These are phyloP conservation scores for Vandiemenella viatica DNA, from an alignment of 2,888 invertebrate species.

Conservation along the genomic window DNA sequence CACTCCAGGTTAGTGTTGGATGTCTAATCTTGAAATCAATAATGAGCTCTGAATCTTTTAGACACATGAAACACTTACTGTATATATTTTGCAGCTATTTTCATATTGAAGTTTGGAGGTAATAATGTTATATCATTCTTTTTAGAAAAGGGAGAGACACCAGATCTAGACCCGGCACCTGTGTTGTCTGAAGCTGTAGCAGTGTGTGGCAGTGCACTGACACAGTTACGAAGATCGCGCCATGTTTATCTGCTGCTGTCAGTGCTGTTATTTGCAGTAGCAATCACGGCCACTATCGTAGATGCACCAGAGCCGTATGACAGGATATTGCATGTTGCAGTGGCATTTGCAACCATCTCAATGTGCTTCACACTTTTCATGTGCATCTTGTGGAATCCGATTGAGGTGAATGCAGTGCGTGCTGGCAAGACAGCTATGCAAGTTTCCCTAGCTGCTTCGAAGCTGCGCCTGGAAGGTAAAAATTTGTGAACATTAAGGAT, in stretches of 20 bases:
- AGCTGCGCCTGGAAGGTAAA: too few species aligned
- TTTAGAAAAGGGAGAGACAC: too few species aligned
- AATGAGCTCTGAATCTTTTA: too few species aligned
- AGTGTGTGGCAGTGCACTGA: slow-evolving; percentile 42
- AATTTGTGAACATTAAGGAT: too few species aligned
- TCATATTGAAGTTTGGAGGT: too few species aligned
- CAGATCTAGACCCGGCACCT: neutral
- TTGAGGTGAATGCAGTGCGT: slow-evolving; percentile 61
- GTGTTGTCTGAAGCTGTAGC: slow-evolving; percentile 35
- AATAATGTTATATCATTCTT: too few species aligned
- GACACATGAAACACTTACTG: too few species aligned
- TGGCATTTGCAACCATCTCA: slow-evolving; percentile 37
- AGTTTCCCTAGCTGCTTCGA: slow-evolving; percentile 24
- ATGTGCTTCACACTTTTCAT: slow-evolving; percentile 56
- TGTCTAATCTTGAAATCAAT: too few species aligned
- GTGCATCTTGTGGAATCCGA: slow-evolving; percentile 68
- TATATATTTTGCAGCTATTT: too few species aligned
- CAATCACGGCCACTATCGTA: slow-evolving; percentile 37
- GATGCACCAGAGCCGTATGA: slow-evolving; percentile 26
- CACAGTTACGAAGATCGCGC: slow-evolving; percentile 34
- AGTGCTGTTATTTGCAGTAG: slow-evolving; percentile 34
- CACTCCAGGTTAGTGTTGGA: too few species aligned
- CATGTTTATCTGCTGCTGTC: slow-evolving; percentile 37
- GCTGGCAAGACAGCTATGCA: slow-evolving; percentile 60
- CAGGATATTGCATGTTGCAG: slow-evolving; percentile 1